Conservation (phyloP, 2,888 invertebrate species). For the Aphidoletes aphidimyza region DNA sequence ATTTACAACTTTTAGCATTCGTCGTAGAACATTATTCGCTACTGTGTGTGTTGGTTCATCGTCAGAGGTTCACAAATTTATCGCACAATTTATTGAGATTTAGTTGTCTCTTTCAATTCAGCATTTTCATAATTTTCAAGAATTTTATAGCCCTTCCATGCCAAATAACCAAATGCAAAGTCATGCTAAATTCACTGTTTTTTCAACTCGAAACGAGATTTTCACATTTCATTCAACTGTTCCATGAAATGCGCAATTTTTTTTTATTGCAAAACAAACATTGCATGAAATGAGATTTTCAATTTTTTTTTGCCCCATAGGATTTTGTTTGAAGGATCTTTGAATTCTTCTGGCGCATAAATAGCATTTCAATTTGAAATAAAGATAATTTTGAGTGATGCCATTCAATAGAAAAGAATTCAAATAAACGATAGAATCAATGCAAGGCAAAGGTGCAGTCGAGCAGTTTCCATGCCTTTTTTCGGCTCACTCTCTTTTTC, state of each 20-base stretch:
- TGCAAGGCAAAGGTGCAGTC: too few species aligned
- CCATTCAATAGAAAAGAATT: neutral
- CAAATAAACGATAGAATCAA: neutral
- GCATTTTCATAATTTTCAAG: neutral
- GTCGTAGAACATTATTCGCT: neutral
- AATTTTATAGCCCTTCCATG: neutral
- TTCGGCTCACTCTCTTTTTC: neutral
- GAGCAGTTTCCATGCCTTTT: neutral
- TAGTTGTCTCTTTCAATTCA: neutral
- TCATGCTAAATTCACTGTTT: neutral
- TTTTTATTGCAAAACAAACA: neutral
- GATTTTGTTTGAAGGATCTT: neutral
- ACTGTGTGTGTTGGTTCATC: neutral
- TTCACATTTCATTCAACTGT: neutral
- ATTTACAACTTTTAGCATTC: conserved; percentile 6
- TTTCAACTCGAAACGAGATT: neutral
- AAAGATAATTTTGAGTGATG: conserved; percentile 36
- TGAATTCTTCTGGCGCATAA: conserved; percentile 2
- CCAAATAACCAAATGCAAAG: too few species aligned
- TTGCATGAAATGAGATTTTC: conserved; percentile 18
- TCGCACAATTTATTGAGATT: conserved; percentile 25
- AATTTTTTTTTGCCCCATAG: neutral
- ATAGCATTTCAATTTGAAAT: neutral
- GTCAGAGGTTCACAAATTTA: conserved; percentile 1
- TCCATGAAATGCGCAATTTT: neutral